Base-by-base conservation (phyloP, 2,888 invertebrate species). In the Orthosia cruda region DNA sequence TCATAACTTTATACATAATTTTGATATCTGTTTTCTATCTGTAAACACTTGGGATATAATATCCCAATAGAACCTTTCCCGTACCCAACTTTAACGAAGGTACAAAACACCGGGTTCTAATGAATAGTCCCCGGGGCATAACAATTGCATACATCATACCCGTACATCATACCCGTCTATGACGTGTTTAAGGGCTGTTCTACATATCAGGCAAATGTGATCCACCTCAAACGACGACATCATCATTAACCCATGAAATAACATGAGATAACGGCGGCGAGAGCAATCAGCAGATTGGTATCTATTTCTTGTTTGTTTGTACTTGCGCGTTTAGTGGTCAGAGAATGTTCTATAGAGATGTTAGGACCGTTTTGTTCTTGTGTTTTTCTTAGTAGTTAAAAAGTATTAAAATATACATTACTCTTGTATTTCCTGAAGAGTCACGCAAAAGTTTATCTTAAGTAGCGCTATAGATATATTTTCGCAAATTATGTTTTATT, bases 271-370 rank as follows among this genome's bases (percentile, higher is more conserved):
- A 81, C 80, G 73, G 71, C 49, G 47, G 49, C 62, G 58, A 66
- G 77, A 77, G 90, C 89, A 91, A 92, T 92, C 91, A 91, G 87
- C 89, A 91, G 93, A 93, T 93, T 91, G 90, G 92, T 91, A 93
- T 93, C 93, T 91, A 88, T 92, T 90, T 91, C 89, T 89, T 91
- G 92, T 93, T 91, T 90, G 91, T 91, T 91, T 88, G 90, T 90
- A 85, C 89, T 92, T 82, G 80, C 65, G 87, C 87, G 80, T 87
- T 91, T 90, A 90, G 87, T 76, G 81, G 86, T 81, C 82, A 86
- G 65, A 40, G 61, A 50, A 66, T 77, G 66, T 77, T 71, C n/a
- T 87, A 87, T 85, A 84, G 92, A 92, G 92, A 9, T 77, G 90
- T 63, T 70, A 47, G n/a, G 57, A 26, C 15, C 20, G 18, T 26